A percentile compares a stretch with the other conserved stretches of the same genome.
Evolutionary conservation across 92 coral and sea anemone genomes (phyloP).

Genomic region (Epizoanthus scotinus): DNA sequence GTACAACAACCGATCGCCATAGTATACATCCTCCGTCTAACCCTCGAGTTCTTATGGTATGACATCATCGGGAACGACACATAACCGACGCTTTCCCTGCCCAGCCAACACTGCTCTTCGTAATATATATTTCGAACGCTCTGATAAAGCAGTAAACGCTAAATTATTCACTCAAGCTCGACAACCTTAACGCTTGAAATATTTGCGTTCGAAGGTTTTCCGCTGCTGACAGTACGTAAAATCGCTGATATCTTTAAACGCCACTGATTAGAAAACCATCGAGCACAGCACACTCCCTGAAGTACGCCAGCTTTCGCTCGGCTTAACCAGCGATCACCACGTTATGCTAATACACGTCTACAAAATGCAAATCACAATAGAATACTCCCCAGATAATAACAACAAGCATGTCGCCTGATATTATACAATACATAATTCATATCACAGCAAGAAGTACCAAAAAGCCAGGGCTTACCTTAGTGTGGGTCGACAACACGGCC

Average conservation of each 20-base stretch:
- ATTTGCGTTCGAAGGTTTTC: neutral
- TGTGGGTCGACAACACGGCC: neutral
- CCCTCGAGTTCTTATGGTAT: slow-evolving; percentile 12
- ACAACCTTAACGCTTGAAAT: neutral
- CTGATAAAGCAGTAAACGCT: slow-evolving; percentile 18
- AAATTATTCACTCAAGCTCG: slow-evolving; percentile 11
- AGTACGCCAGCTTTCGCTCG: slow-evolving; percentile 20
- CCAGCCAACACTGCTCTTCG: slow-evolving; percentile 12
- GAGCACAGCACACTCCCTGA: slow-evolving; percentile 30
- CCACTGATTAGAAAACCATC: neutral
- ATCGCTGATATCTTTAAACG: neutral
- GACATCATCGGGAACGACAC: slow-evolving; percentile 25
- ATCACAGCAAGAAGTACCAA: neutral
- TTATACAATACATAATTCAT: slow-evolving; percentile 29
- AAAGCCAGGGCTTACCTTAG: slow-evolving; percentile 27
- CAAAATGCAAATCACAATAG: slow-evolving; percentile 44
- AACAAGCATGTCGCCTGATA: slow-evolving; percentile 32
- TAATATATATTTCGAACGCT: neutral
- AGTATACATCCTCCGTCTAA: slow-evolving; percentile 14
- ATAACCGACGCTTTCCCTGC: neutral
- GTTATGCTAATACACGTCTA: slow-evolving; percentile 42
- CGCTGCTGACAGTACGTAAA: neutral
- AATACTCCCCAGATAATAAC: slow-evolving; percentile 15
- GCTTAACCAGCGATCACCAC: slow-evolving; percentile 19
- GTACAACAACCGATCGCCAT: slow-evolving; percentile 8